These are phyloP conservation scores for Tuberolachnus salignus DNA, from an alignment of 2,888 invertebrate genomes.

Conservation along the genomic window DNA sequence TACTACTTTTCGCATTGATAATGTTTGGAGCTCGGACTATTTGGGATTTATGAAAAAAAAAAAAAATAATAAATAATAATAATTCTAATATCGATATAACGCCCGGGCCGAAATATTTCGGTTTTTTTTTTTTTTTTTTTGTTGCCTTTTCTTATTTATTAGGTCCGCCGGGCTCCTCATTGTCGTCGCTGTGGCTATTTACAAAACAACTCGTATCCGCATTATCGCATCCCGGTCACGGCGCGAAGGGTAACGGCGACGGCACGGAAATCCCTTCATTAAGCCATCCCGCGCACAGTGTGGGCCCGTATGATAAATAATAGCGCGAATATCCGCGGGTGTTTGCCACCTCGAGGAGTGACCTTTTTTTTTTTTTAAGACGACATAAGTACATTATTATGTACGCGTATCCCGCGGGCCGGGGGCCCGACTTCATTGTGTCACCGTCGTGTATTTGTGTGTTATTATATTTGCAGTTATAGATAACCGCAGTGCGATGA, in stretches of 20 bases:
- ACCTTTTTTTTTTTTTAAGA: conserved; percentile 49
- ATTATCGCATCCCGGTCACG: background rate
- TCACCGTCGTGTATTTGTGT: no score
- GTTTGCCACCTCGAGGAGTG: conserved; percentile 31
- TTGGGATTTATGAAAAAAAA: conserved; percentile 4
- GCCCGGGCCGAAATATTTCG: conserved; percentile 7
- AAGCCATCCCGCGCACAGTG: conserved; percentile 29
- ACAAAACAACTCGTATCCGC: conserved; percentile 40
- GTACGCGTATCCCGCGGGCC: conserved; percentile 29
- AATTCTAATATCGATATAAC: no score
- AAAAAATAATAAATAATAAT: no score
- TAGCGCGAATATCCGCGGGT: conserved; percentile 4
- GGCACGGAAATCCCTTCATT: conserved; percentile 50
- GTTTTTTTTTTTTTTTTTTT: background rate
- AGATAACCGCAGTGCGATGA: conserved; percentile 8
- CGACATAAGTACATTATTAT: background rate
- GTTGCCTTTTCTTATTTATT: background rate
- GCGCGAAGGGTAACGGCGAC: conserved; percentile 14
- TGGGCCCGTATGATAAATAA: background rate
- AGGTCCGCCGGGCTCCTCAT: conserved; percentile 1
- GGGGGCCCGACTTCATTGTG: conserved; percentile 36
- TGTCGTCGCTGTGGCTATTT: conserved; percentile 43
- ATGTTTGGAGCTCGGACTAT: conserved; percentile 9
- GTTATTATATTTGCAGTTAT: conserved; percentile 9
- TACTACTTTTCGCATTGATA: conserved; percentile 40